Evolutionary conservation across 1,140 invertebrate genomes (phyloP).

Genomic region (Drosophila grimshawi): DNA sequence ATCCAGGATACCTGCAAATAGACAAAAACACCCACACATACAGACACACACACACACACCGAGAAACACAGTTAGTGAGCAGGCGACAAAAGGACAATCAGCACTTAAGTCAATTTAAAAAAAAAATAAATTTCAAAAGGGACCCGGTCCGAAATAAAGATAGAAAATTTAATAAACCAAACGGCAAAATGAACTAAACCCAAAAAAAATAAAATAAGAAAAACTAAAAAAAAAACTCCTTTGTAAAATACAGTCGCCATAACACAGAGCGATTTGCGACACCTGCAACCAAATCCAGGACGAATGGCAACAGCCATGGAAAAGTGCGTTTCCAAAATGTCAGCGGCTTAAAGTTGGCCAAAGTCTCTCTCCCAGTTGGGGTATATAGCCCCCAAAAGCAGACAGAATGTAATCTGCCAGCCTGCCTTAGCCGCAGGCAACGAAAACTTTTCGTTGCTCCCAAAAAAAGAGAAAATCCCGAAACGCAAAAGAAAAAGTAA

Average conservation of each 20-base stretch:
- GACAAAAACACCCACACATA: constrained; percentile 24
- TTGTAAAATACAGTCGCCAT: constrained; percentile 35
- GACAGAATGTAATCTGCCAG: constrained; percentile 72
- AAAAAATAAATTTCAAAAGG: constrained; percentile 41
- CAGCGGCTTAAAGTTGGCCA: constrained; percentile 73
- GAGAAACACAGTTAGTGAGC: constrained; percentile 8
- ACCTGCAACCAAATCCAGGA: constrained; percentile 19
- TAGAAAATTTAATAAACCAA: constrained; percentile 77
- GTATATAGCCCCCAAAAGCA: constrained; percentile 33
- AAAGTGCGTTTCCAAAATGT: constrained; percentile 76
- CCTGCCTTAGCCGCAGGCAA: constrained; percentile 70
- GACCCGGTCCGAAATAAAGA: constrained; percentile 51
- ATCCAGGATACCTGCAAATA: constrained; percentile 90
- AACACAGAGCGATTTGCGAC: constrained; percentile 51
- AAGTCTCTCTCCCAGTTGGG: constrained; percentile 35
- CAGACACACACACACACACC: constrained; percentile 27
- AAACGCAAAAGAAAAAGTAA: constrained; percentile 26
- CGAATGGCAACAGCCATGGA: constrained; percentile 34
- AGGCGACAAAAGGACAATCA: constrained; percentile 47
- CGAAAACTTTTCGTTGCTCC: constrained; percentile 59
- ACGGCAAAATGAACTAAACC: constrained; percentile 69
- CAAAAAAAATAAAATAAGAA: constrained; percentile 5
- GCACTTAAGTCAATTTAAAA: constrained; percentile 75
- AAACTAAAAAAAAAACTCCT: constrained; percentile 37
- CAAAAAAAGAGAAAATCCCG: constrained; percentile 16